Percentiles rank a stretch among this genome's conserved stretches.
Evolutionary conservation across 2,797 vertebrate species (phyloP).

Genomic region (Erethizon dorsatum): DNA sequence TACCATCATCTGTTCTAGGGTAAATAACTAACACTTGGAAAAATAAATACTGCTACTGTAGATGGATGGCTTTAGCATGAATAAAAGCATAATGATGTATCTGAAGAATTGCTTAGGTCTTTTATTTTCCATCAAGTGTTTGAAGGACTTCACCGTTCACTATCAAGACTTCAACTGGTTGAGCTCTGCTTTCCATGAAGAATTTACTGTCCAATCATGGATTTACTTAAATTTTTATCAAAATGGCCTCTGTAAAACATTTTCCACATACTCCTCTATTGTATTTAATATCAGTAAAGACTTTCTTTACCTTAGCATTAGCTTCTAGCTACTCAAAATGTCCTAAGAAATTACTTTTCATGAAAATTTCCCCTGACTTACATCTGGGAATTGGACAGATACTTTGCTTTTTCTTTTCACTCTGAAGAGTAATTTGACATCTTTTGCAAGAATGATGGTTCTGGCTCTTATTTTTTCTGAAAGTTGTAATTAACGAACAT

Average conservation of each 20-base stretch:
- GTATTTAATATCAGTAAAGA: neutral
- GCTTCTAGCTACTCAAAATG: neutral
- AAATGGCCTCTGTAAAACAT: neutral
- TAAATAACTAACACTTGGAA: neutral
- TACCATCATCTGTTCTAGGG: neutral
- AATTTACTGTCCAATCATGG: neutral
- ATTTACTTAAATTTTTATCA: conserved; percentile 1
- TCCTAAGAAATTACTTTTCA: conserved; percentile 59
- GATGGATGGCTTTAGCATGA: neutral
- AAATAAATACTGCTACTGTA: neutral
- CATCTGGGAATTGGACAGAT: conserved; percentile 59
- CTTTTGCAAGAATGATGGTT: conserved; percentile 76
- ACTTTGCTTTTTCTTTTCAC: conserved; percentile 76
- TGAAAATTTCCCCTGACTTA: neutral
- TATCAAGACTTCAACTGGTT: neutral
- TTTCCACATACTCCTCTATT: neutral
- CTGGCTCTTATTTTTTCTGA: conserved; percentile 39
- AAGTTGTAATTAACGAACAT: conserved; percentile 86
- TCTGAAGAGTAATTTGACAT: conserved; percentile 63
- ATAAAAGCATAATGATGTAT: neutral
- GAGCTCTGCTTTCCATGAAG: neutral
- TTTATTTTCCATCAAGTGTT: neutral
- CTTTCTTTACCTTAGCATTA: neutral
- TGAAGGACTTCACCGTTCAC: neutral
- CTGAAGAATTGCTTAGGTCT: neutral